phyloP scores from a whole-genome alignment of 1,140 invertebrate species.

The Drosophila sproati region DNA sequence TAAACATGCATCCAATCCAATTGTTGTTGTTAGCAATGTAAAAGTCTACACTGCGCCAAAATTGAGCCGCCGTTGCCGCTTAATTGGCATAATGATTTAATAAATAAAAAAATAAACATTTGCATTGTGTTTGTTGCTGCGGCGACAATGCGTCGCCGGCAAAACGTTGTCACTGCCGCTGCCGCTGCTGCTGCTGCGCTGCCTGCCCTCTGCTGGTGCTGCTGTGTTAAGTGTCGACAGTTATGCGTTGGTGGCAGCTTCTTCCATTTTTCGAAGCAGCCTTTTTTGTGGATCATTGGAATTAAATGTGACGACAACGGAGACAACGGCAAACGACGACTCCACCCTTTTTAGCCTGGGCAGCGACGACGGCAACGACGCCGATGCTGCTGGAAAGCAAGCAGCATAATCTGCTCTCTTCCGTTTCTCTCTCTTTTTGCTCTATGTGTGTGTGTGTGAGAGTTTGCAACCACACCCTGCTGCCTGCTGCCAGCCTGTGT shows the following conservation, averaged over 20 bases:
- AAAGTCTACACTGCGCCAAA: slow-evolving; percentile 69
- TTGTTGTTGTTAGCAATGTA: slow-evolving; percentile 33
- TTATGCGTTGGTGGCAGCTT: slow-evolving; percentile 67
- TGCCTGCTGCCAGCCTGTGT: slow-evolving; percentile 10
- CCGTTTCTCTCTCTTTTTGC: slow-evolving; percentile 21
- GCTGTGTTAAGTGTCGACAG: slow-evolving; percentile 39
- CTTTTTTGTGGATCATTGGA: slow-evolving; percentile 82
- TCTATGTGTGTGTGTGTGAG: slow-evolving; percentile 20
- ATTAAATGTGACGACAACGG: slow-evolving; percentile 61
- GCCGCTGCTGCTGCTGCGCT: slow-evolving; percentile 2
- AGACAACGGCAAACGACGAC: slow-evolving; percentile 49
- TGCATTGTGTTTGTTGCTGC: slow-evolving; percentile 57
- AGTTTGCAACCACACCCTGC: slow-evolving; percentile 74
- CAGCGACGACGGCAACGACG: slow-evolving; percentile 52
- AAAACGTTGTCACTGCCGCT: slow-evolving; percentile 6
- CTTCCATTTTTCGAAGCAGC: slow-evolving; percentile 55
- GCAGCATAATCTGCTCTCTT: slow-evolving; percentile 49
- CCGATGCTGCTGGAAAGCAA: slow-evolving; percentile 63
- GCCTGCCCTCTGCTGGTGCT: slow-evolving; percentile 1
- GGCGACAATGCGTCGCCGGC: slow-evolving; percentile 60
- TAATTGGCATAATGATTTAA: slow-evolving; percentile 83
- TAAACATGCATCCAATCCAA: slow-evolving; percentile 33
- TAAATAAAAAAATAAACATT: slow-evolving; percentile 82
- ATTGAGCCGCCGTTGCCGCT: slow-evolving; percentile 54
- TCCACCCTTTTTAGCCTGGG: slow-evolving; percentile 75